A percentile compares a stretch with the other conserved stretches of the same genome.
Conservation (phyloP, 2,113 vertebrate species). For the Charadrius vociferus region DNA sequence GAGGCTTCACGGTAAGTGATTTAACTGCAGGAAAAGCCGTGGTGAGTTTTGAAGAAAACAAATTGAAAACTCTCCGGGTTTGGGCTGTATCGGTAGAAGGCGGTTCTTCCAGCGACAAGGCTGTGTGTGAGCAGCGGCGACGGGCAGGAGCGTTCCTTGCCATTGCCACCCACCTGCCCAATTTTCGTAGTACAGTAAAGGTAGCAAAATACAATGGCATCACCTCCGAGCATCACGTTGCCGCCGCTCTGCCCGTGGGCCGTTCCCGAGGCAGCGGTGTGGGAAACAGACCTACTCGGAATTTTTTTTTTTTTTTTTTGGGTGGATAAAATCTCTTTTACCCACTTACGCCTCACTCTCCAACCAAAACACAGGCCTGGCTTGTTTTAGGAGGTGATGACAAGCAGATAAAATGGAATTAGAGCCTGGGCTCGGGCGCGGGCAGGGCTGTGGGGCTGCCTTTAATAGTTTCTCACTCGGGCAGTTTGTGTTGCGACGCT, state of each 20-base stretch:
- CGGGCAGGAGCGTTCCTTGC: background rate
- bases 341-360: background rate
- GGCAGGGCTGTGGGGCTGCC: background rate
- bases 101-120: background rate
- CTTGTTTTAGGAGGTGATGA: conserved; percentile 55
- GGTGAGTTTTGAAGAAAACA: background rate
- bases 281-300: background rate
- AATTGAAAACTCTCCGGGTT: background rate
- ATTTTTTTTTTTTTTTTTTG: no score
- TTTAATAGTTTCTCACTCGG: background rate
- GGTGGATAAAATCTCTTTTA: background rate
- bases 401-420: conserved; percentile 52
- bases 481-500: background rate
- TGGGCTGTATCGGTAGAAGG: background rate
- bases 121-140: background rate
- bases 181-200: background rate
- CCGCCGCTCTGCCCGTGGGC: background rate
- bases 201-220: background rate
- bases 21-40: background rate
- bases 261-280: background rate
- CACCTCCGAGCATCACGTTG: fast-evolving
- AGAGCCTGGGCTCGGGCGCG: background rate
- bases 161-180: background rate
- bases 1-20: background rate
- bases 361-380: background rate